Evolutionary conservation across 2,797 vertebrate genomes (phyloP), one percentile per base, ranked within the genome.

Genomic region (Scyliorhinus canicula): DNA sequence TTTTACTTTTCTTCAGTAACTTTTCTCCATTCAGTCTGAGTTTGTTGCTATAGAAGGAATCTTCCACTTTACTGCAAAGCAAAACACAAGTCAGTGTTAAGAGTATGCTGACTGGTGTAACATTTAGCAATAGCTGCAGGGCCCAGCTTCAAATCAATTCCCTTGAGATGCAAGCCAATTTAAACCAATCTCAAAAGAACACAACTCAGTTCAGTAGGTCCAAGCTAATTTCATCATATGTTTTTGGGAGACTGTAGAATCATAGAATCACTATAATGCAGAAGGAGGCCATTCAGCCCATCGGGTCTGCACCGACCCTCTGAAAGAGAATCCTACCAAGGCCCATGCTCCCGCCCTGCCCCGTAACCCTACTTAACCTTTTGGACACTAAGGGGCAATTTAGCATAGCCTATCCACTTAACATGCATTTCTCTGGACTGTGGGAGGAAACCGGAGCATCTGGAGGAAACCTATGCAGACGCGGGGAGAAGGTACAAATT

Each of bases 1-100:
- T 96, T 98, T 98, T 99, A 96, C 99, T 99, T 97, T 99, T 99
- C 97, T 99, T 99, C 96, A 98, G 97, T 0, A 99, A 97, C 95
- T 97, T 98, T 95, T 98, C 98, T 96, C 99, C 99, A 24, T 99
- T 99, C 95, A 99, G 97, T 95, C 98, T 96, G 95, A 99, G 98
- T 95, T 98, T 98, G 96, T 97, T 97, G 96, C 96, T 96, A 96
- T 99, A 99, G 97, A 99, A 99, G 28, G 98, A 98, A 95, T 99
- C 98, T 96, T 99, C 99, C 95, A 99, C 97, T 98, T 98, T 98
- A 97, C 99, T 99, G 96, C 96, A 95, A 84, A 95, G 96, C 95
- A 95, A 96, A 95, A 57, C 95, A 96, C 28, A 65, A 63, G 60
- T 3, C 3, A 0, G 14, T 44, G 24, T 91, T 44, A 91, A 40